Conservation (phyloP, 1,140 invertebrate genomes). For the Lineus longissimus region DNA sequence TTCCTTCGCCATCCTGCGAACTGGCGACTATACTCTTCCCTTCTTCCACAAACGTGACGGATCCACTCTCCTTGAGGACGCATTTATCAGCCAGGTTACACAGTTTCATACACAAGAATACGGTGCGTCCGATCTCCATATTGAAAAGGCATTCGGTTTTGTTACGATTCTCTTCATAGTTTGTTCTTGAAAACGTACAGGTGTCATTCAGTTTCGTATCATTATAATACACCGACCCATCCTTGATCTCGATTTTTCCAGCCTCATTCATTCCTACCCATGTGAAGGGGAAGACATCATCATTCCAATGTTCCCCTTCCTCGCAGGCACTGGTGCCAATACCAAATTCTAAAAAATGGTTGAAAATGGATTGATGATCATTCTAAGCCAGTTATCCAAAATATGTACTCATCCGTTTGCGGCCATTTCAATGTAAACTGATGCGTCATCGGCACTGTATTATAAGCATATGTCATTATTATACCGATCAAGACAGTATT, state of each 20-base stretch:
- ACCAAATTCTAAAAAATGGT: conserved; percentile 25
- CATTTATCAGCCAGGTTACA: conserved; percentile 23
- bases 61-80: conserved; percentile 8
- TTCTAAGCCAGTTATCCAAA: too few relatives aligned
- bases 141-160: conserved; percentile 5
- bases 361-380: too few relatives aligned
- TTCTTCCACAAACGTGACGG: conserved; percentile 8
- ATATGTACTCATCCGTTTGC: too few relatives aligned
- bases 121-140: conserved; percentile 16
- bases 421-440: too few relatives aligned
- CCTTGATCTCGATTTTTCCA: conserved; percentile 15
- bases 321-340: conserved; percentile 11
- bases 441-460: too few relatives aligned
- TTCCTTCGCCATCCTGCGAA: conserved; percentile 13
- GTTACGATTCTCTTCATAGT: not conserved
- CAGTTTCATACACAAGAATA: conserved; percentile 16
- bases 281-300: conserved; percentile 25
- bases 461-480: too few relatives aligned
- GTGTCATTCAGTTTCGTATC: conserved; percentile 9
- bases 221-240: conserved; percentile 19
- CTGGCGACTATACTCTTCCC: conserved; percentile 10
- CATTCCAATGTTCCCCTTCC: too few relatives aligned
- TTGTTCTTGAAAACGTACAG: not conserved
- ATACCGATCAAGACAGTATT: too few relatives aligned
- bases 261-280: conserved; percentile 14